These are phyloP conservation scores for Octodonta nipae DNA, from an alignment of 2,888 invertebrate species.

Conservation along the genomic window DNA sequence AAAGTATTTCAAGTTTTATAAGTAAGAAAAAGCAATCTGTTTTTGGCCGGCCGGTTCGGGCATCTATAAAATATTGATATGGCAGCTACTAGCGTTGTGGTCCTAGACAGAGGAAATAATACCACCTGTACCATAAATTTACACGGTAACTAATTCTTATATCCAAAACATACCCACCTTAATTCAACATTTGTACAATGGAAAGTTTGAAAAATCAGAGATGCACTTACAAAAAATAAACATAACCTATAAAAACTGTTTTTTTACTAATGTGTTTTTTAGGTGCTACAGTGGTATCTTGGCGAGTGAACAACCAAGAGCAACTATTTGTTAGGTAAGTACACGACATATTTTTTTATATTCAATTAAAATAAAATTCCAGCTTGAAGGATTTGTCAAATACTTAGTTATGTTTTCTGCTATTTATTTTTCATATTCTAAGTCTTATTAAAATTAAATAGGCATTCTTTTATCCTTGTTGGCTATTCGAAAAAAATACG, in stretches of 20 bases:
- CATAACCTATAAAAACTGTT: conserved; percentile 23
- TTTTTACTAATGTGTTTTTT: conserved; percentile 27
- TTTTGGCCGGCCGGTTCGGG: conserved; percentile 31
- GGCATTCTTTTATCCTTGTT: too few species aligned
- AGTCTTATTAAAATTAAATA: too few species aligned
- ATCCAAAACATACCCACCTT: not conserved
- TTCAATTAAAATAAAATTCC: too few species aligned
- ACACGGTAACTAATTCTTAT: conserved; percentile 57
- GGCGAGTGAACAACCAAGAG: conserved; percentile 92
- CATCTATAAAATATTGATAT: conserved; percentile 20
- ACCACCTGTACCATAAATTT: conserved; percentile 93
- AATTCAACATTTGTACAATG: conserved; percentile 2
- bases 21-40: conserved; percentile 25
- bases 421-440: too few species aligned
- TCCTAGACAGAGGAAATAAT: conserved; percentile 88
- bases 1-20: conserved; percentile 25
- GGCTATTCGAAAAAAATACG: too few species aligned
- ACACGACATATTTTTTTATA: too few species aligned
- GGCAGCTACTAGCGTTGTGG: conserved; percentile 87
- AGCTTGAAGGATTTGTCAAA: too few species aligned
- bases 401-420: too few species aligned
- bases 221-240: conserved; percentile 17
- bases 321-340: conserved; percentile 89
- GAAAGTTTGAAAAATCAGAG: conserved; percentile 6
- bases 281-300: conserved; percentile 94